phyloP scores from a whole-genome alignment of 2,797 vertebrate genomes.

The Phoxinus dragarum region DNA sequence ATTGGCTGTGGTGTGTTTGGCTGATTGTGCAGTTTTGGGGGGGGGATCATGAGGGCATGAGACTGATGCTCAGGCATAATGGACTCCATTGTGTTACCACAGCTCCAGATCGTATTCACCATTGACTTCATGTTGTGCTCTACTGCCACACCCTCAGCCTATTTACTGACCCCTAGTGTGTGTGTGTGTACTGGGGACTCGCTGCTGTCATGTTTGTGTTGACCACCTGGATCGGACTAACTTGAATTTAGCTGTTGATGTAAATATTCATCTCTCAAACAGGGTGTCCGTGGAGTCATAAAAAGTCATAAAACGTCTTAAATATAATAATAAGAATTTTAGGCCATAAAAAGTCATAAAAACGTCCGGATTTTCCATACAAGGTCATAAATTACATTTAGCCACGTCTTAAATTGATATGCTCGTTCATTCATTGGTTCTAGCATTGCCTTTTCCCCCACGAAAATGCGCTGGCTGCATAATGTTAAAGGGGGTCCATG shows the following conservation, averaged over 20 bases:
- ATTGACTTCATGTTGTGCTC: constrained; percentile 69
- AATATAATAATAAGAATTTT: too few species aligned
- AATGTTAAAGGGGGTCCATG: too few species aligned
- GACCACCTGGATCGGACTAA: constrained; percentile 11
- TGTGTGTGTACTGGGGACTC: background rate
- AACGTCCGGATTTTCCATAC: too few species aligned
- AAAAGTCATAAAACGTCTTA: too few species aligned
- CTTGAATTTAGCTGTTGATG: constrained; percentile 1
- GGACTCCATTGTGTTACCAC: constrained; percentile 72
- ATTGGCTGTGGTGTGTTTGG: constrained; percentile 48
- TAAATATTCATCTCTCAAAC: background rate
- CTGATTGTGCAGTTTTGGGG: constrained; percentile 55
- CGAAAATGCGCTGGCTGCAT: too few species aligned
- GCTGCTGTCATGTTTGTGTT: constrained; percentile 30
- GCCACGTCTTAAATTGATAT: too few species aligned
- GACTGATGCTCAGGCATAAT: constrained; percentile 77
- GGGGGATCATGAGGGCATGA: constrained; percentile 68
- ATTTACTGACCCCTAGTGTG: constrained; percentile 51
- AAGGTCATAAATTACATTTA: too few species aligned
- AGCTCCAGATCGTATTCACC: constrained; percentile 73
- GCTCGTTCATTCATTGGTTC: too few species aligned
- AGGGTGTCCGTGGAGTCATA: too few species aligned
- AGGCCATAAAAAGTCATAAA: too few species aligned
- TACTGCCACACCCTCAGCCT: constrained; percentile 52
- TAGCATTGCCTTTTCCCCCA: too few species aligned